Evolutionary conservation across 1,140 invertebrate species (phyloP).

Genomic region (Metaphire vulgaris): DNA sequence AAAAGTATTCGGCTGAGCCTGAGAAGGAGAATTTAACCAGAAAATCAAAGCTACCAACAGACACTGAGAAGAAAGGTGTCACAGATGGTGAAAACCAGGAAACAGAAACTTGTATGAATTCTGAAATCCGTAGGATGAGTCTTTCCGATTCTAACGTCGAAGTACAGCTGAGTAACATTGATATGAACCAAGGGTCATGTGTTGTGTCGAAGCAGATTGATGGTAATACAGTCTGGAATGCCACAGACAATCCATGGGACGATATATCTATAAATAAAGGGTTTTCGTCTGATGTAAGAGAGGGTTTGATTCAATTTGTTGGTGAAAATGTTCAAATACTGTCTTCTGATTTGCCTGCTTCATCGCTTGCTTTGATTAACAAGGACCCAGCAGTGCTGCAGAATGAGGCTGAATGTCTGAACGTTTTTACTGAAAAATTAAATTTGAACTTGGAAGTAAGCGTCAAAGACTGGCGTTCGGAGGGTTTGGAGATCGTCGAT

Average conservation of each 20-base stretch:
- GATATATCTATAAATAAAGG: background rate
- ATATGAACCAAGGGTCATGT: background rate
- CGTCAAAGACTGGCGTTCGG: background rate
- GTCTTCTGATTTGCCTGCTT: background rate
- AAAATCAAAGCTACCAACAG: too few relatives aligned
- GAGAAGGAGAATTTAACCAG: background rate
- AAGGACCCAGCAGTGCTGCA: background rate
- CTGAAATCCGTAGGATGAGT: background rate
- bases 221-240: background rate
- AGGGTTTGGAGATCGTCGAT: background rate
- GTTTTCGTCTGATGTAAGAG: background rate
- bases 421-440: background rate
- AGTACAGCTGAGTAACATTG: background rate
- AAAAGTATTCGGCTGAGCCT: background rate
- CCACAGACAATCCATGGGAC: background rate
- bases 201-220: background rate
- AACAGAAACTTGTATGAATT: background rate
- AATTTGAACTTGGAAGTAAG: background rate
- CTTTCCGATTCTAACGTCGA: background rate
- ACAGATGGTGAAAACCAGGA: background rate
- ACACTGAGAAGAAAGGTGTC: too few relatives aligned
- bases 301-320: background rate
- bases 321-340: background rate
- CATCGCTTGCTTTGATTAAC: background rate
- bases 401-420: background rate